Conservation (phyloP, 2,113 vertebrate species). For the Cheilinus undulatus region DNA sequence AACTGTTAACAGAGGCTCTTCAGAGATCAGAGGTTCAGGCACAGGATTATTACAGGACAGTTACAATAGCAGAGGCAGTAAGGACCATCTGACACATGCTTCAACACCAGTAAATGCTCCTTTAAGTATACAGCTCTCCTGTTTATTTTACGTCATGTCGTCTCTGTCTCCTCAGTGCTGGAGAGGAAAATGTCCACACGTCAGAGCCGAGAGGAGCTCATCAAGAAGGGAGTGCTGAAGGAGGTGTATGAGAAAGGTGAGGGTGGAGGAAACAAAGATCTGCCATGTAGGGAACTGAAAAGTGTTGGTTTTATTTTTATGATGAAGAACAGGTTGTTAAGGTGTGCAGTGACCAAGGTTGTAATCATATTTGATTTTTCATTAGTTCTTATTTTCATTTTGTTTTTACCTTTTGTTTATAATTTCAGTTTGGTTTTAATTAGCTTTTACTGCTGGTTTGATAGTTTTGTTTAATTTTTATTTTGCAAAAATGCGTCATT, state of each 20-base stretch:
- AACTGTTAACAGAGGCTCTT: background rate
- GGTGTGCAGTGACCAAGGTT: too few species aligned
- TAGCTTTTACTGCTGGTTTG: too few species aligned
- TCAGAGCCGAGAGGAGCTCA: constrained; percentile 98
- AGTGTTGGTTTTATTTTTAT: too few species aligned
- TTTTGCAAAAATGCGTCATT: too few species aligned
- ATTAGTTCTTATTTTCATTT: too few species aligned
- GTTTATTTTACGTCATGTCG: background rate
- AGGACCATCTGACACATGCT: too few species aligned
- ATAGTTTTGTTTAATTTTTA: too few species aligned
- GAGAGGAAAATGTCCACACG: constrained; percentile 98
- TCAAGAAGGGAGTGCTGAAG: constrained; percentile 97
- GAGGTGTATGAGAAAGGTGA: constrained; percentile 97
- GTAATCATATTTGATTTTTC: too few species aligned
- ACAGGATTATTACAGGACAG: background rate
- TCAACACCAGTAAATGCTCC: background rate
- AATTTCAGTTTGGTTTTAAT: too few species aligned
- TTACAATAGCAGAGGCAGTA: constrained; percentile 13
- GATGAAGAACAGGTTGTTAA: too few species aligned
- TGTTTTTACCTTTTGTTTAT: too few species aligned
- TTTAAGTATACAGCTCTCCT: background rate
- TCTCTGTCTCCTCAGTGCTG: constrained; percentile 84
- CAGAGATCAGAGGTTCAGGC: background rate
- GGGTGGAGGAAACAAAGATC: background rate
- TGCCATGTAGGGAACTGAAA: too few species aligned